phyloP scores from a whole-genome alignment of 2,888 invertebrate species.

The Lomographa bimaculata region DNA sequence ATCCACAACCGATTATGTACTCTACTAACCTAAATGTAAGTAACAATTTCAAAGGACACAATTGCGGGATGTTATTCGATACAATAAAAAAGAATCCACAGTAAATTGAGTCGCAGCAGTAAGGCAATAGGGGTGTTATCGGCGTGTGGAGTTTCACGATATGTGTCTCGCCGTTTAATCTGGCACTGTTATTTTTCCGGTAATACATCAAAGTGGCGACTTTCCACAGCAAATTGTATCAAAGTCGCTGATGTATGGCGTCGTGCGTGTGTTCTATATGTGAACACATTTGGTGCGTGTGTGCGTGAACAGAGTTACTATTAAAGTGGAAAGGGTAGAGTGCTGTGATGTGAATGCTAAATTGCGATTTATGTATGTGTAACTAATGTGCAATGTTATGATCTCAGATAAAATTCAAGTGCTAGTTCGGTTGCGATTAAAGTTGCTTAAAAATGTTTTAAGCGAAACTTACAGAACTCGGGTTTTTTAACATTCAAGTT shows the following conservation, averaged over 20 bases:
- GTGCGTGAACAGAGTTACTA: constrained; percentile 6
- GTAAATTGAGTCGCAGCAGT: constrained; percentile 28
- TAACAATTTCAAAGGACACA: constrained; percentile 11
- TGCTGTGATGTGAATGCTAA: constrained; percentile 11
- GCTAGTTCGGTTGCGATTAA: too few relatives aligned
- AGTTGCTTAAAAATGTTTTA: too few relatives aligned
- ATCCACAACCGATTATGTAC: constrained; percentile 13
- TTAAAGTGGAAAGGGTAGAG: constrained; percentile 10
- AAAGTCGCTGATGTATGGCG: constrained; percentile 64
- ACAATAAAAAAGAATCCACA: constrained; percentile 27
- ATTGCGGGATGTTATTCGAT: constrained; percentile 4
- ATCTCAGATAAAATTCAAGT: too few relatives aligned
- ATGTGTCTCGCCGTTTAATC: constrained; percentile 59
- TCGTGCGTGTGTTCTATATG: constrained; percentile 16
- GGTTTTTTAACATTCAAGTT: too few relatives aligned
- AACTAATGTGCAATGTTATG: too few relatives aligned
- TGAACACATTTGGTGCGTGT: not conserved
- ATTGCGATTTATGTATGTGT: too few relatives aligned
- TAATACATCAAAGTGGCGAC: constrained; percentile 70
- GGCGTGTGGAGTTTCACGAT: constrained; percentile 24
- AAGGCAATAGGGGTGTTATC: constrained; percentile 26
- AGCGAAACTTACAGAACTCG: too few relatives aligned
- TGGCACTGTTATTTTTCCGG: constrained; percentile 71
- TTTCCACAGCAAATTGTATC: constrained; percentile 72
- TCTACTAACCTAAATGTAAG: constrained; percentile 19